These are phyloP conservation scores for Drosophila baimaii DNA, from an alignment of 1,140 invertebrate species.

Conservation along the genomic window DNA sequence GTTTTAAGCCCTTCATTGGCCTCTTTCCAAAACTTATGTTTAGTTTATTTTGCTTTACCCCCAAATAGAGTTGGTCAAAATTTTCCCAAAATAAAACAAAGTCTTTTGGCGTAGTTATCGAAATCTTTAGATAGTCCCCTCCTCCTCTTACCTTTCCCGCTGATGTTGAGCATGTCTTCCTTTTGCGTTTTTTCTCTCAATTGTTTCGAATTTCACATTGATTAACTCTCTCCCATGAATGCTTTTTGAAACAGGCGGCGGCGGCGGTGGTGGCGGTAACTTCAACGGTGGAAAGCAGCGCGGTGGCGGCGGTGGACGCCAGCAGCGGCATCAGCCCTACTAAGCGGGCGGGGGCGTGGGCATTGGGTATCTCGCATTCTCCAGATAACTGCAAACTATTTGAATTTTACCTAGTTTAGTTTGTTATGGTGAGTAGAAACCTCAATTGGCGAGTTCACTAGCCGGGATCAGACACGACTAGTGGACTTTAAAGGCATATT, in stretches of 20 bases:
- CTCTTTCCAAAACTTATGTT: slow-evolving; percentile 48
- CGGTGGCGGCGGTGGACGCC: slow-evolving; percentile 76
- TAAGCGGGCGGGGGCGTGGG: slow-evolving; percentile 48
- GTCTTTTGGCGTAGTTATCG: slow-evolving; percentile 66
- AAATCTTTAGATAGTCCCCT: slow-evolving; percentile 36
- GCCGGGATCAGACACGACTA: neutral
- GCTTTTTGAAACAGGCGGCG: slow-evolving; percentile 41
- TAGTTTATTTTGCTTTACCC: slow-evolving; percentile 53
- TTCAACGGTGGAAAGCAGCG: slow-evolving; percentile 84
- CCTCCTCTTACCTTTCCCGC: slow-evolving; percentile 9
- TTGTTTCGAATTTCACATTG: neutral
- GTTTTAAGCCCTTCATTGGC: slow-evolving; percentile 46
- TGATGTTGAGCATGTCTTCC: slow-evolving; percentile 39
- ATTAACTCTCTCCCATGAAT: slow-evolving; percentile 25
- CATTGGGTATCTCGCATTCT: slow-evolving; percentile 57
- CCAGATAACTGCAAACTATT: slow-evolving; percentile 79
- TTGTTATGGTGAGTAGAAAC: slow-evolving; percentile 75
- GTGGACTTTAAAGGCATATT: neutral
- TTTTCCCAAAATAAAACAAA: slow-evolving; percentile 43
- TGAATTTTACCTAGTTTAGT: slow-evolving; percentile 83
- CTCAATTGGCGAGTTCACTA: too few species aligned
- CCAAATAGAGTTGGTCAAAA: slow-evolving; percentile 78
- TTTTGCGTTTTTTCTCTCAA: slow-evolving; percentile 6
- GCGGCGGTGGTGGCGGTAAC: slow-evolving; percentile 57
- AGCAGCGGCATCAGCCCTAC: slow-evolving; percentile 84